phyloP scores from a whole-genome alignment of 2,888 invertebrate genomes.

The Spisula solida region DNA sequence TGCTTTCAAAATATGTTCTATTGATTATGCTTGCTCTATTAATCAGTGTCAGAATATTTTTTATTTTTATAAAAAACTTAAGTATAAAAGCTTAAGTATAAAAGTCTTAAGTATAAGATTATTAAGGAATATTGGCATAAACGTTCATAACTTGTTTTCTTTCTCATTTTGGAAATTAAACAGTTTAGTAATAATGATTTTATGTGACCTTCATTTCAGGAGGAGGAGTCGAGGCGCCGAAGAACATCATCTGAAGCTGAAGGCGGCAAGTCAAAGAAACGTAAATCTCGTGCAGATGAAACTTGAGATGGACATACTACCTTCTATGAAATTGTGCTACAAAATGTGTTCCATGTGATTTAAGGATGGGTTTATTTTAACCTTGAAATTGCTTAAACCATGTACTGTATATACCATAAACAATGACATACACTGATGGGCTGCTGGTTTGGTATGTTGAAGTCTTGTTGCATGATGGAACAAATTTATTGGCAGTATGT shows the following conservation, averaged over 20 bases:
- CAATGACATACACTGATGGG: neutral
- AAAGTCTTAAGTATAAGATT: too few species aligned
- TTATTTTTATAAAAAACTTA: too few species aligned
- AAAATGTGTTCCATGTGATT: neutral
- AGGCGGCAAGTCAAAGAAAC: constrained; percentile 83
- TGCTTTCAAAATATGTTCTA: too few species aligned
- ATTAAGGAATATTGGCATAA: too few species aligned
- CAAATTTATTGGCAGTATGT: neutral
- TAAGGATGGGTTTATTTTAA: neutral
- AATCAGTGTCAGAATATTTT: too few species aligned
- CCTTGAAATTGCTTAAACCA: neutral
- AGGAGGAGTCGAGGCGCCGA: constrained; percentile 82
- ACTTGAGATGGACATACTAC: constrained; percentile 53
- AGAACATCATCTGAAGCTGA: constrained; percentile 79
- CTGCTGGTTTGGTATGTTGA: neutral
- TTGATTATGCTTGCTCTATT: too few species aligned
- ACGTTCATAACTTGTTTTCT: too few species aligned
- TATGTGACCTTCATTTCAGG: constrained; percentile 69
- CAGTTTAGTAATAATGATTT: too few species aligned
- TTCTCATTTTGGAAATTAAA: too few species aligned
- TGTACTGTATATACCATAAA: neutral
- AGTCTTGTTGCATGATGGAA: neutral
- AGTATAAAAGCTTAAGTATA: too few species aligned
- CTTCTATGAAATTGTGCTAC: neutral
- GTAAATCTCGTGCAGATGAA: constrained; percentile 80